Base-by-base conservation (phyloP, 2,888 invertebrate genomes). In the Griposia aprilina region DNA sequence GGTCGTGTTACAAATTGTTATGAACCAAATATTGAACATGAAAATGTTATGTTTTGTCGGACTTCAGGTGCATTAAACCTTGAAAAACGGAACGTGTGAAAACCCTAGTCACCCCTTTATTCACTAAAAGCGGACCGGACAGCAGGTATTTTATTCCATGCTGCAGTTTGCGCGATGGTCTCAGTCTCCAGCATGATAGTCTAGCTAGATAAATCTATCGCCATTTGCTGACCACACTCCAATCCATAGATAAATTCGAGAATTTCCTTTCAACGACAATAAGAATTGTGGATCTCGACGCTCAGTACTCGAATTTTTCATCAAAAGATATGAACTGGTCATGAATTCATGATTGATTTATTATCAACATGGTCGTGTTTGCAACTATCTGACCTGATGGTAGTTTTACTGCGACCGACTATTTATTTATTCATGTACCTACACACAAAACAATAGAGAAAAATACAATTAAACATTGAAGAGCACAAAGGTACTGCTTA, bases 201-300 rank as follows among this genome's bases (percentile, higher is more conserved):
- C 7, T 48, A 30, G 30, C 57, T 71, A 52, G 71, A 78, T 65
- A 79, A 78, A 78, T 78, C 30, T 70, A 30, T 59, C 1, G 30
- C 57, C 48, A 79, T 78, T 78, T 78, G 17, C 65, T 52, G 71
- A 65, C 50, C 72, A 23, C 70, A 70, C 55, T 65, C 41, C 50
- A 79, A 65, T 59, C 57, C 50, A 23, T 41, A 10, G 71, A 79
- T 72, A 59, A 71, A 79, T 70, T 78, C 20, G 15, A 70, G 50
- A 20, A 45, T 65, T 57, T 79, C 50, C 65, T 41, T 65, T 50
- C 41, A 71, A 50, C 15, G 55, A 78, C 36, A 78, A 48, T 36
- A 55, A 20, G 55, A 63, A 78, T 78, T 60, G 41, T 36, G 60
- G 23, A 55, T n/a, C 45, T 41, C 57, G 13, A 62, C 15, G 13